Base-by-base conservation (phyloP, 2,113 vertebrate species). In the Microcebus jonahi region DNA sequence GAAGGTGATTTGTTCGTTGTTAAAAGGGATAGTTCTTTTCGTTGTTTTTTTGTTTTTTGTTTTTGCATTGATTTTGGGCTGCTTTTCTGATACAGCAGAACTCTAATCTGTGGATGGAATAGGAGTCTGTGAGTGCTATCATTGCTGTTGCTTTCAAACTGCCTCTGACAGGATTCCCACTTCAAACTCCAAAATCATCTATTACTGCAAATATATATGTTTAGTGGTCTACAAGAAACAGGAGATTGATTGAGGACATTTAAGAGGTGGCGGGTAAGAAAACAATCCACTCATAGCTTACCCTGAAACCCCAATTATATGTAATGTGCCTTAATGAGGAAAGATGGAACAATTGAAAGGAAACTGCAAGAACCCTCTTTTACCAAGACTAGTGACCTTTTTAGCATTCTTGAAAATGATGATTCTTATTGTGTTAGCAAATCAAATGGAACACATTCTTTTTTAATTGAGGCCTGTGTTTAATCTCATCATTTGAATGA, bases 351-450 rank as follows among this genome's bases (percentile, higher is more conserved):
- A 92, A 92, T 48, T 88, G 53, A 92, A 95, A 93, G 70, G 53
- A 95, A 88, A 85, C 81, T 88, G 29, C 18, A 92, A 57, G 65
- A 77, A 75, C 1, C 20, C 13, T 45, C 9, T 50, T 87, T 88
- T 90, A 59, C 27, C 4, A 83, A 93, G 70, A 91, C 71, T 61
- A 39, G 90, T 82, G 80, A 95, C 88, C 94, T 94, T 92, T 92
- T 59, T 39, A 94, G 31, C 15, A 86, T 77, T 79, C 71, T 76
- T 94, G 15, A 92, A 92, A 80, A 83, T 92, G 63, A 93, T 88
- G 92, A 76, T 94, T 82, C 61, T 82, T 82, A 95, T 67, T 96
- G 90, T 94, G 95, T 94, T 61, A 92, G 85, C 55, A 97, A 94
- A 96, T 90, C 94, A 86, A 96, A 96, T 73, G 71, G 36, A 97